A percentile compares a stretch with the other conserved stretches of the same genome.
phyloP scores from a whole-genome alignment of 2,888 invertebrate genomes.

The Drosophila mulleri region DNA sequence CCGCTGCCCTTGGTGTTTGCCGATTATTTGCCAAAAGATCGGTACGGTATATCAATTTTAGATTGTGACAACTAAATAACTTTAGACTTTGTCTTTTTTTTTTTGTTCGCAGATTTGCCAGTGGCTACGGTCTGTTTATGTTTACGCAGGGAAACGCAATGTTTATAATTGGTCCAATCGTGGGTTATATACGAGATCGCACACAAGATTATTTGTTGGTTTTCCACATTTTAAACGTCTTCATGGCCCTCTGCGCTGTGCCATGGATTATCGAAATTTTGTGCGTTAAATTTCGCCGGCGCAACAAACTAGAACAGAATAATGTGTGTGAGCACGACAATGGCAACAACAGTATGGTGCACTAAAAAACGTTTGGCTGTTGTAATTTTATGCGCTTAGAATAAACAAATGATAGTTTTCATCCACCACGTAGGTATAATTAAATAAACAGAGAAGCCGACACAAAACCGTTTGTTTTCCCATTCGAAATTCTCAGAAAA shows the following conservation, averaged over 20 bases:
- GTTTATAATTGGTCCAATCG: constrained; percentile 89
- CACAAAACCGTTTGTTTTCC: not conserved
- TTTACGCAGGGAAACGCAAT: constrained; percentile 89
- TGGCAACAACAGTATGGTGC: constrained; percentile 16
- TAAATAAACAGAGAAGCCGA: not conserved
- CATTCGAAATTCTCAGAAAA: not conserved
- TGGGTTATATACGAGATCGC: constrained; percentile 88
- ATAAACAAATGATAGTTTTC: not conserved
- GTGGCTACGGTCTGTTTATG: constrained; percentile 90
- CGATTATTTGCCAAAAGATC: constrained; percentile 88
- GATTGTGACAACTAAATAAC: not conserved
- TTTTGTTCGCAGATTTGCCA: constrained; percentile 86
- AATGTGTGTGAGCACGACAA: constrained; percentile 49
- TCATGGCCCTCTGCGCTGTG: constrained; percentile 88
- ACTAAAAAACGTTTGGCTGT: not conserved
- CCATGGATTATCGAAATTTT: constrained; percentile 89
- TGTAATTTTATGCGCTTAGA: not conserved
- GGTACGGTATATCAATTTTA: constrained; percentile 59
- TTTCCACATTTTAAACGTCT: constrained; percentile 88
- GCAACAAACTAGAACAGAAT: constrained; percentile 59
- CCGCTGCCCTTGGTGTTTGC: constrained; percentile 90
- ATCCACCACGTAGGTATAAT: not conserved
- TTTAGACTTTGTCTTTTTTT: not conserved
- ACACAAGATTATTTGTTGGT: constrained; percentile 89
- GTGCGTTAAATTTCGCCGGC: constrained; percentile 75